phyloP scores from a whole-genome alignment of 1,140 invertebrate genomes.

The Macrosteles quadrilineatus region DNA sequence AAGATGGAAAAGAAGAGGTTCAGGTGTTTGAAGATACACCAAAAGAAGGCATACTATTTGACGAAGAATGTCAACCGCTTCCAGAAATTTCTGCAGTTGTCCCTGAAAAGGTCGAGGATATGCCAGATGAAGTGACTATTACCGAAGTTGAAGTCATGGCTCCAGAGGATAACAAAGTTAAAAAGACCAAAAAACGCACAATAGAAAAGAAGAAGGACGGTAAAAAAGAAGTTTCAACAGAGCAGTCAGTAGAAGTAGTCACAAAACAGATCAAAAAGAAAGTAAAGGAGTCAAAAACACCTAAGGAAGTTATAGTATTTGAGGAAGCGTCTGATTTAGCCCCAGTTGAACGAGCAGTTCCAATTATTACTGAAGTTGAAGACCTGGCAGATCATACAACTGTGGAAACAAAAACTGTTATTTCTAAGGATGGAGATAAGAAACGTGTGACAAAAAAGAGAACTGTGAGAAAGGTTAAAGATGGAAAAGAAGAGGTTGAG shows the following conservation, averaged over 20 bases:
- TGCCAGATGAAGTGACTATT: conserved; percentile 22
- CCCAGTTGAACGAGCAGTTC: background rate
- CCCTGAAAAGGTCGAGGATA: conserved; percentile 26
- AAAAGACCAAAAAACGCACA: conserved; percentile 49
- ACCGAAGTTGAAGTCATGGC: conserved; percentile 43
- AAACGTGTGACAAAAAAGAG: conserved; percentile 45
- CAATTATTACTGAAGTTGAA: conserved; percentile 27
- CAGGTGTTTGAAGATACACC: conserved; percentile 39
- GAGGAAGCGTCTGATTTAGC: conserved; percentile 13
- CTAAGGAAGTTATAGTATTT: background rate
- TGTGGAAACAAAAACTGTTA: conserved; percentile 38
- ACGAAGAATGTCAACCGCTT: conserved; percentile 36
- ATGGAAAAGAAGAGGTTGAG: conserved; percentile 35
- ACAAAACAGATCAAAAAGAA: background rate
- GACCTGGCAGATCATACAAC: conserved; percentile 42
- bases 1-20: conserved; percentile 36
- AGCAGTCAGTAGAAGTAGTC: background rate
- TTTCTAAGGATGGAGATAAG: conserved; percentile 25
- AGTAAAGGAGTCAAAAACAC: background rate
- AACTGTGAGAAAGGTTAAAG: conserved; percentile 37
- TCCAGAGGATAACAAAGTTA: conserved; percentile 36
- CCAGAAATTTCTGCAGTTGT: conserved; percentile 17
- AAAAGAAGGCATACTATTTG: conserved; percentile 11
- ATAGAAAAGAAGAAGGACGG: conserved; percentile 36
- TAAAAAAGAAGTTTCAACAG: conserved; percentile 27